Conservation (phyloP, 2,888 invertebrate species). For the Helicoverpa assulta region DNA sequence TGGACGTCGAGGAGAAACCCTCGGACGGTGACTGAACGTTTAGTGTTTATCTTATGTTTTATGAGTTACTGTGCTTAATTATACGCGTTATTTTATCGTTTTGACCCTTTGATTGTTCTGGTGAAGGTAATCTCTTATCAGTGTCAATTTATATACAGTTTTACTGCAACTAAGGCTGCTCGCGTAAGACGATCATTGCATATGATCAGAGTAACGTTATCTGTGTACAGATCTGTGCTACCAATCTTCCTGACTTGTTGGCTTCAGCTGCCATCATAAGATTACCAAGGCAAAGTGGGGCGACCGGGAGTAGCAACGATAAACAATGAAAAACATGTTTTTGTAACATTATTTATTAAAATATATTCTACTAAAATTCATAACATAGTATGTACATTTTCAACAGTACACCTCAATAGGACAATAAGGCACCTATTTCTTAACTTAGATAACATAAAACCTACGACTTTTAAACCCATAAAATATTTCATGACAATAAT, state of each 20-base stretch:
- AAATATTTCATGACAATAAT: slow-evolving; percentile 67
- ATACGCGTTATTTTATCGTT: slow-evolving; percentile 38
- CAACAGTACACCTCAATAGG: slow-evolving; percentile 86
- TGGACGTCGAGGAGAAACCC: slow-evolving; percentile 83
- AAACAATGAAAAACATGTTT: slow-evolving; percentile 66
- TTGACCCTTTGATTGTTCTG: slow-evolving; percentile 34
- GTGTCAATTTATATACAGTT: background rate
- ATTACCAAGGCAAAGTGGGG: background rate
- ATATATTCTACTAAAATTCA: slow-evolving; percentile 86
- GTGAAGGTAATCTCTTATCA: background rate
- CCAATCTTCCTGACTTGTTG: slow-evolving; percentile 13
- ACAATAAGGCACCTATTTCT: slow-evolving; percentile 85
- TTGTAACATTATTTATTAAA: slow-evolving; percentile 87
- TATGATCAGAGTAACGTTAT: slow-evolving; percentile 36
- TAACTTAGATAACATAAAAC: slow-evolving; percentile 61
- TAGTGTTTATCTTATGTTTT: slow-evolving; percentile 49
- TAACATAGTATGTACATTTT: slow-evolving; percentile 88
- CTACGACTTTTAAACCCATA: slow-evolving; percentile 70
- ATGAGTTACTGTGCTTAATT: slow-evolving; percentile 50
- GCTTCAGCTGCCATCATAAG: slow-evolving; percentile 4
- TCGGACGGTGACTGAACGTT: slow-evolving; percentile 63
- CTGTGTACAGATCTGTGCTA: slow-evolving; percentile 39
- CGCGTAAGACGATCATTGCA: background rate
- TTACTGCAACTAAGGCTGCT: background rate
- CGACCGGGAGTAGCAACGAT: slow-evolving; percentile 4